Evolutionary conservation across 2,113 vertebrate genomes (phyloP).

Genomic region (Boleophthalmus pectinirostris): DNA sequence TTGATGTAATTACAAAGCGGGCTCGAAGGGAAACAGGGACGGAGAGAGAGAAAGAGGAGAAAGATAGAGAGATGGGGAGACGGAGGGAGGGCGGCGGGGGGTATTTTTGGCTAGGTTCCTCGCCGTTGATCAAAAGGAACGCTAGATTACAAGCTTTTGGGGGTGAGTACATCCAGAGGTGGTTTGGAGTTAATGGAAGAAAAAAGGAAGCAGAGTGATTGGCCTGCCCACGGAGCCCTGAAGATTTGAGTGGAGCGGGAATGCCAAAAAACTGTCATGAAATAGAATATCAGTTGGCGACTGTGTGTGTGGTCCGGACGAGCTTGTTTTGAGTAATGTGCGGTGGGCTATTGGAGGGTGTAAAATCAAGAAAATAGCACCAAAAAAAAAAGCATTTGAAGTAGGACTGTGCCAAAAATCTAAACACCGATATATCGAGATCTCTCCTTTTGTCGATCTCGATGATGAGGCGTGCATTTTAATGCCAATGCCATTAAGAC

Average conservation of each 20-base stretch:
- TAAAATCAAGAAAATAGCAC: too few relatives aligned
- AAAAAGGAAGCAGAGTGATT: constrained; percentile 27
- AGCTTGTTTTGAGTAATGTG: too few relatives aligned
- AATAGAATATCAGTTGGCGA: not conserved
- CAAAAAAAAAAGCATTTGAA: too few relatives aligned
- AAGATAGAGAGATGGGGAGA: constrained; percentile 30
- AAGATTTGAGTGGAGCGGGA: not conserved
- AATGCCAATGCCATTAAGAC: too few relatives aligned
- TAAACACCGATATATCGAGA: too few relatives aligned
- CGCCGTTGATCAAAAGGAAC: constrained; percentile 49
- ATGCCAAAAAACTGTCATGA: not conserved
- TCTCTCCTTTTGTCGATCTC: too few relatives aligned
- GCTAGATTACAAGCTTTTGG: constrained; percentile 37
- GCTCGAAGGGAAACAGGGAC: constrained; percentile 33
- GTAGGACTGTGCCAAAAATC: too few relatives aligned
- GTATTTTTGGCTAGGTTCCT: constrained; percentile 51
- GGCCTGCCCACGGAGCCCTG: constrained; percentile 10
- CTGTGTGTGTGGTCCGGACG: not conserved
- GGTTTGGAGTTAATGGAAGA: constrained; percentile 33
- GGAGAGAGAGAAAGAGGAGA: constrained; percentile 41
- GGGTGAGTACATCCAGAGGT: constrained; percentile 7
- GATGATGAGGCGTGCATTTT: too few relatives aligned
- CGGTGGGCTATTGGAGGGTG: not conserved
- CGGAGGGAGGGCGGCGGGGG: constrained; percentile 38
- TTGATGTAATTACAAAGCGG: constrained; percentile 67